Percentiles rank a stretch among this genome's conserved stretches.
phyloP scores from a whole-genome alignment of 2,797 vertebrate species.

The Vespertilio murinus region DNA sequence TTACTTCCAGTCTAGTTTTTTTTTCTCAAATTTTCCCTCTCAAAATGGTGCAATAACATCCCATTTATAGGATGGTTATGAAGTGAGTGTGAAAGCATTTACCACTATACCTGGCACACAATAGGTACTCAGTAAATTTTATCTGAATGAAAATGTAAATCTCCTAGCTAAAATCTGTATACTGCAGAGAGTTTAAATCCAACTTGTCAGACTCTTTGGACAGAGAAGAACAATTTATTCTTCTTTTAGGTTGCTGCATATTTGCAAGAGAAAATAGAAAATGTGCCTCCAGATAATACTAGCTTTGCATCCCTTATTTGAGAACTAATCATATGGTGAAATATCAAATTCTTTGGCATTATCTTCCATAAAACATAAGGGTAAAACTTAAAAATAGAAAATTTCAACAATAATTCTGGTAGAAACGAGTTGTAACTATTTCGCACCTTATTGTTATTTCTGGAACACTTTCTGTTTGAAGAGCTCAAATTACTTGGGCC shows the following conservation, averaged over 20 bases:
- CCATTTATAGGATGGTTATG: neutral
- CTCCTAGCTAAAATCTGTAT: conserved; percentile 17
- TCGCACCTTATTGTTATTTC: conserved; percentile 78
- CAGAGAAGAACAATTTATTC: conserved; percentile 49
- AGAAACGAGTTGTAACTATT: conserved; percentile 73
- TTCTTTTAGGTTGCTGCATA: conserved; percentile 57
- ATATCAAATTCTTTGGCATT: conserved; percentile 77
- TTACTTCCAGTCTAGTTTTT: conserved; percentile 37
- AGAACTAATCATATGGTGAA: conserved; percentile 77
- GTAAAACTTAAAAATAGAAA: conserved; percentile 77
- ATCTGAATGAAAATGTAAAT: conserved; percentile 49
- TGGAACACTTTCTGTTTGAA: conserved; percentile 70
- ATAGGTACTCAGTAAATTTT: conserved; percentile 12
- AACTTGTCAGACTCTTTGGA: conserved; percentile 42
- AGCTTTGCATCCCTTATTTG: conserved; percentile 70
- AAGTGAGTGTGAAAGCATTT: conserved; percentile 6
- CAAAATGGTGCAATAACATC: neutral
- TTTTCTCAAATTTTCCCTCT: conserved; percentile 8
- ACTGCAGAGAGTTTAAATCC: conserved; percentile 33
- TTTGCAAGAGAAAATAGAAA: conserved; percentile 73
- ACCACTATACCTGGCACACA: neutral
- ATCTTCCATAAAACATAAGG: conserved; percentile 75
- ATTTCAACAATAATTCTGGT: conserved; percentile 77
- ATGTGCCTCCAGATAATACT: conserved; percentile 67
- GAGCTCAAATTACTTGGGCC: conserved; percentile 70